These are phyloP conservation scores for Aspidapion aeneum DNA, from an alignment of 2,888 invertebrate genomes.

Conservation along the genomic window DNA sequence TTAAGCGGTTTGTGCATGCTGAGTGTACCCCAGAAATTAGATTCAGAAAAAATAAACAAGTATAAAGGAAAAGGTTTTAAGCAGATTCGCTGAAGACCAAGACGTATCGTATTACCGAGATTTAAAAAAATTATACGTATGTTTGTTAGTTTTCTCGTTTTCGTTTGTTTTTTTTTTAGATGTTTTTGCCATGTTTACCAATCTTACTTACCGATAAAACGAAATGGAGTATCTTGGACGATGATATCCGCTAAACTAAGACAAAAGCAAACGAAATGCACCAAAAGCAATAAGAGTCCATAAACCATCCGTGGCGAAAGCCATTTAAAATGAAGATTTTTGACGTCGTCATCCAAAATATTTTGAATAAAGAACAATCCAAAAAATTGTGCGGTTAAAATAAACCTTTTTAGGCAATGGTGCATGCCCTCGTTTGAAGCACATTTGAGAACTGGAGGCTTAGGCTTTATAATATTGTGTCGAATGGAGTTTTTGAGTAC, in stretches of 20 bases:
- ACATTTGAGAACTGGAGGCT: background rate
- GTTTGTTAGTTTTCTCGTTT: too few species aligned
- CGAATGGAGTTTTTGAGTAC: too few species aligned
- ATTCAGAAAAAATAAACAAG: too few species aligned
- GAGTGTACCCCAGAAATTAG: too few species aligned
- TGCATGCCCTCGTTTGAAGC: background rate
- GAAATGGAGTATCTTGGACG: background rate
- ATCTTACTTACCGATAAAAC: background rate
- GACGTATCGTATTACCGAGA: background rate
- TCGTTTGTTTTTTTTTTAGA: too few species aligned
- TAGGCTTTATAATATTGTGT: too few species aligned
- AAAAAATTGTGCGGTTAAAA: background rate
- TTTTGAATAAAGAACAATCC: background rate
- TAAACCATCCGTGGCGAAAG: background rate
- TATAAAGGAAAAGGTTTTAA: too few species aligned
- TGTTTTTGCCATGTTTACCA: too few species aligned
- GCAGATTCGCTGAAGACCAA: background rate
- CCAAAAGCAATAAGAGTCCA: background rate
- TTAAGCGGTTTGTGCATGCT: too few species aligned
- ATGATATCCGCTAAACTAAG: background rate
- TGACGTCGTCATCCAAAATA: background rate
- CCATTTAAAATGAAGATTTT: background rate
- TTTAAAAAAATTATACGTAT: background rate
- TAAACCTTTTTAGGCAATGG: background rate
- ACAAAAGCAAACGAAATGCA: background rate